Evolutionary conservation across 2,888 invertebrate species (phyloP).

Genomic region (Conus canariensis): DNA sequence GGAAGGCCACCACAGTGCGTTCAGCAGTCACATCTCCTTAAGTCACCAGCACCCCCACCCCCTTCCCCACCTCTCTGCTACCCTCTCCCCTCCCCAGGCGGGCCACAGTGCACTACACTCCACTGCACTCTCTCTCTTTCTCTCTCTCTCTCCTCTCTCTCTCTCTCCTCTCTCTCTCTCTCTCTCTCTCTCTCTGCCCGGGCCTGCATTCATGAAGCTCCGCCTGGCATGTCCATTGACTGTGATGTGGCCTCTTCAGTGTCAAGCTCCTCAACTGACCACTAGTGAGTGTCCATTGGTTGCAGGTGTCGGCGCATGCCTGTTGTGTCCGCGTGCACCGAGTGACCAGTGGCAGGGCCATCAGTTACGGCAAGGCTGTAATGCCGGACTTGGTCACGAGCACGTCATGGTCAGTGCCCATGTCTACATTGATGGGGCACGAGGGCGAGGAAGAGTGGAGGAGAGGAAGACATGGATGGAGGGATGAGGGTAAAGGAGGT

Average conservation of each 20-base stretch:
- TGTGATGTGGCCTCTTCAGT: no score
- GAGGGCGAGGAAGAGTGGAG: no score
- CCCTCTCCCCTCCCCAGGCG: no score
- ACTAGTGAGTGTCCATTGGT: background rate
- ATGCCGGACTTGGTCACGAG: background rate
- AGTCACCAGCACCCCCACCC: background rate
- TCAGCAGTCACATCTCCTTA: no score
- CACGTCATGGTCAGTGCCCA: background rate
- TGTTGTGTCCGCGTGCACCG: background rate
- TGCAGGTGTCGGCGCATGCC: background rate
- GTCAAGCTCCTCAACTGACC: no score
- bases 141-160: background rate
- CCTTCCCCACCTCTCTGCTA: background rate
- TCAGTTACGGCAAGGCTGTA: background rate
- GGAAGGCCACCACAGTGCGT: no score
- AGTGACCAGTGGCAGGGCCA: background rate
- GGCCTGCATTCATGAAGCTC: background rate
- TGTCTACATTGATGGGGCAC: background rate
- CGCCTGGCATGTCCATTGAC: no score
- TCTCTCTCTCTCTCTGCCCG: background rate
- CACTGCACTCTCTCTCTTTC: slow-evolving; percentile 3
- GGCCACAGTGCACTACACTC: background rate
- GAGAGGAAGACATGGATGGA: background rate
- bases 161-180: slow-evolving; percentile 11
- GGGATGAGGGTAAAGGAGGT: background rate